Conservation (phyloP, 2,888 invertebrate genomes). For the Tipula helvola region DNA sequence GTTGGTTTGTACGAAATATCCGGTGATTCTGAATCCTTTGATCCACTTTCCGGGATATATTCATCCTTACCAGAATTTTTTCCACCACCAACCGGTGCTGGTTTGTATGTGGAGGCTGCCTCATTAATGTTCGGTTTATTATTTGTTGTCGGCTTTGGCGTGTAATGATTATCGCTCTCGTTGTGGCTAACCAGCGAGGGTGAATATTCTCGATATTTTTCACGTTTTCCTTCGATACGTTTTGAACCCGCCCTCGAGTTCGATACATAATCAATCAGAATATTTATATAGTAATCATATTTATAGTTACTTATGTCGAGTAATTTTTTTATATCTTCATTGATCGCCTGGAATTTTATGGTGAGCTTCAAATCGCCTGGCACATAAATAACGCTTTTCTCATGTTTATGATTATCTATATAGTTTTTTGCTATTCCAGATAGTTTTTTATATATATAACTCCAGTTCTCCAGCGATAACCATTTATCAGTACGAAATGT, state of each 20-base stretch:
- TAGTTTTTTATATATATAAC: slow-evolving; percentile 15
- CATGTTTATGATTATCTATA: neutral
- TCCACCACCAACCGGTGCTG: neutral
- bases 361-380: neutral
- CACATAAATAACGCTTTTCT: neutral
- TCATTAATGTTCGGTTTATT: neutral
- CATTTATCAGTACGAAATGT: slow-evolving; percentile 14
- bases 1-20: slow-evolving; percentile 4
- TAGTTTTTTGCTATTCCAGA: neutral
- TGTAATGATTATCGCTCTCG: neutral
- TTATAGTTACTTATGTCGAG: neutral
- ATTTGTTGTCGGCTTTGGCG: neutral
- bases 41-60: neutral
- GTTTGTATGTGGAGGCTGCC: neutral
- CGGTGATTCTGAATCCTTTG: neutral
- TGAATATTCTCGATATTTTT: neutral
- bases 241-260: neutral
- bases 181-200: neutral
- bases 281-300: neutral
- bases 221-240: neutral
- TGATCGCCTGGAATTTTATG: neutral
- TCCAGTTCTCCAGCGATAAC: slow-evolving; percentile 16
- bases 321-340: neutral
- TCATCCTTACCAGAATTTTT: neutral
- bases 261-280: neutral